Conservation (phyloP, 1,140 invertebrate species). For the Pseudomyrmex concolor region DNA sequence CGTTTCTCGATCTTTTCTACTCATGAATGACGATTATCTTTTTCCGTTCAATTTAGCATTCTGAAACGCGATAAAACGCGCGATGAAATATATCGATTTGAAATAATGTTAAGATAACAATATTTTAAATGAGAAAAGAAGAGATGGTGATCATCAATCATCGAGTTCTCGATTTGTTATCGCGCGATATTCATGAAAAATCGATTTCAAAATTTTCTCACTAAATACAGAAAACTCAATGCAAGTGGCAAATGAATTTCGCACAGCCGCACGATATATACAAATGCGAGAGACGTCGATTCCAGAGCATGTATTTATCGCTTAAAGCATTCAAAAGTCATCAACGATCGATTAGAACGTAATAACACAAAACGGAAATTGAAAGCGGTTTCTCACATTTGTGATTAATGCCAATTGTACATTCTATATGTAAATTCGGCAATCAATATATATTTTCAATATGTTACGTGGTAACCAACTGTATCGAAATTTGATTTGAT, state of each 20-base stretch:
- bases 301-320: slow-evolving; percentile 6
- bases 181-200: not conserved
- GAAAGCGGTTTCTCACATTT: slow-evolving; percentile 28
- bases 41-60: not conserved
- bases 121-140: not conserved
- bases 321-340: slow-evolving; percentile 12
- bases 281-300: not conserved
- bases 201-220: not conserved
- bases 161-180: not conserved
- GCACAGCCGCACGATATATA: not conserved
- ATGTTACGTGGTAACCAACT: slow-evolving; percentile 28
- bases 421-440: slow-evolving; percentile 44
- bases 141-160: not conserved
- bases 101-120: not conserved
- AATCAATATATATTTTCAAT: slow-evolving; percentile 44
- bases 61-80: not conserved
- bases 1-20: not conserved
- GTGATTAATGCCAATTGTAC: slow-evolving; percentile 22
- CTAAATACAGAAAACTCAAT: not conserved
- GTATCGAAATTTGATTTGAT: slow-evolving; percentile 43
- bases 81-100: not conserved
- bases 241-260: not conserved
- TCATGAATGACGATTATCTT: not conserved
- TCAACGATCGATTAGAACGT: slow-evolving; percentile 20
- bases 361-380: slow-evolving; percentile 47